phyloP scores from a whole-genome alignment of 2,888 invertebrate species.

The Cheiracanthium punctorium region DNA sequence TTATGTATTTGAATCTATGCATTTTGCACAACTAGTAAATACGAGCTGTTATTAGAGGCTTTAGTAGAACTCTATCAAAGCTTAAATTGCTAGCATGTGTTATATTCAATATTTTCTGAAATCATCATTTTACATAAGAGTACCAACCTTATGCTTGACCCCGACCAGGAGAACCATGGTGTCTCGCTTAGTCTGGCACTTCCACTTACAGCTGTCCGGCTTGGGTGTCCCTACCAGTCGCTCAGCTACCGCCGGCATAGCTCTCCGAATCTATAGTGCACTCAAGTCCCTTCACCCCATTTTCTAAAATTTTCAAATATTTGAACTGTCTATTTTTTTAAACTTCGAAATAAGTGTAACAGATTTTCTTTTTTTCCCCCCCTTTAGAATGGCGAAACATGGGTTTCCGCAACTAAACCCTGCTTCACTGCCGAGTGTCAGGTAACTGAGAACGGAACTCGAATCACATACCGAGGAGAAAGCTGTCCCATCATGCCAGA shows the following conservation, averaged over 20 bases:
- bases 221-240: background rate
- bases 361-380: no score
- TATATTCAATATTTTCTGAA: no score
- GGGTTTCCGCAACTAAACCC: conserved; percentile 60
- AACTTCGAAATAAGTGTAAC: no score
- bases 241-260: background rate
- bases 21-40: no score
- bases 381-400: conserved; percentile 54
- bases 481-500: conserved; percentile 58
- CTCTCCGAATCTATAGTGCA: background rate
- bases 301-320: no score
- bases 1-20: no score
- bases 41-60: no score
- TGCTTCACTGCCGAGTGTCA: conserved; percentile 68
- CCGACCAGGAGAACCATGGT: background rate
- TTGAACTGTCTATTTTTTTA: no score
- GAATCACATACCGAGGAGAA: conserved; percentile 49
- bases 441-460: conserved; percentile 40
- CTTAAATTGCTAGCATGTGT: no score
- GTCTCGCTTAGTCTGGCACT: background rate
- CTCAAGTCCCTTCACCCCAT: background rate
- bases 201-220: background rate
- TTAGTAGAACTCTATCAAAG: no score
- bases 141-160: no score
- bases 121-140: no score